phyloP scores from a whole-genome alignment of 2,797 vertebrate genomes.

The Varecia variegata region DNA sequence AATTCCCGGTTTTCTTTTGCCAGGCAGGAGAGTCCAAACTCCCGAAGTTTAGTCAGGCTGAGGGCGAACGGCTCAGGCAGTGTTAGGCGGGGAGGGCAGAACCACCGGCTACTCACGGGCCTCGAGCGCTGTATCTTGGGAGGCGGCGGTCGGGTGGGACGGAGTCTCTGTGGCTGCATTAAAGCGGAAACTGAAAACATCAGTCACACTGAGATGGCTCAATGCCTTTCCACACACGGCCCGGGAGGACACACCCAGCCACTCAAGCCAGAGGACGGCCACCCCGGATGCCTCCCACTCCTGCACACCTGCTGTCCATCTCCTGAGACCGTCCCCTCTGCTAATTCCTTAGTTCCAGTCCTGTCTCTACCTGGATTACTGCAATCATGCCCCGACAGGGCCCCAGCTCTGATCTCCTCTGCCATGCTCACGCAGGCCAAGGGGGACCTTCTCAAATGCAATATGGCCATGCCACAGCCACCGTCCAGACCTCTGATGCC shows the following conservation, averaged over 20 bases:
- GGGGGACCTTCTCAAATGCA: not conserved
- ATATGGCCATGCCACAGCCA: not conserved
- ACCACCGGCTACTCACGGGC: conserved; percentile 89
- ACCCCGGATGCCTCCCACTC: rapidly evolving
- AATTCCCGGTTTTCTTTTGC: conserved; percentile 70
- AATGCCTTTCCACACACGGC: conserved; percentile 26
- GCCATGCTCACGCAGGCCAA: not conserved
- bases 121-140: conserved; percentile 88
- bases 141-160: conserved; percentile 87
- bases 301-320: not conserved
- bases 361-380: not conserved
- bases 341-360: not conserved
- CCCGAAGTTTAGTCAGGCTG: conserved; percentile 83
- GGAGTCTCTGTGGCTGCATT: conserved; percentile 86
- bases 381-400: not conserved
- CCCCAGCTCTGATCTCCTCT: not conserved
- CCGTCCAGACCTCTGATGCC: not conserved
- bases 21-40: conserved; percentile 75
- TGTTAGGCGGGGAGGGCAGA: conserved; percentile 81
- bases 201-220: conserved; percentile 61
- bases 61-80: conserved; percentile 78
- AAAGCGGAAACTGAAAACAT: conserved; percentile 86
- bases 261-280: not conserved
- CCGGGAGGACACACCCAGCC: not conserved
- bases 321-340: not conserved